Evolutionary conservation across 2,888 invertebrate species (phyloP).

Genomic region (Agrotis ipsilon): DNA sequence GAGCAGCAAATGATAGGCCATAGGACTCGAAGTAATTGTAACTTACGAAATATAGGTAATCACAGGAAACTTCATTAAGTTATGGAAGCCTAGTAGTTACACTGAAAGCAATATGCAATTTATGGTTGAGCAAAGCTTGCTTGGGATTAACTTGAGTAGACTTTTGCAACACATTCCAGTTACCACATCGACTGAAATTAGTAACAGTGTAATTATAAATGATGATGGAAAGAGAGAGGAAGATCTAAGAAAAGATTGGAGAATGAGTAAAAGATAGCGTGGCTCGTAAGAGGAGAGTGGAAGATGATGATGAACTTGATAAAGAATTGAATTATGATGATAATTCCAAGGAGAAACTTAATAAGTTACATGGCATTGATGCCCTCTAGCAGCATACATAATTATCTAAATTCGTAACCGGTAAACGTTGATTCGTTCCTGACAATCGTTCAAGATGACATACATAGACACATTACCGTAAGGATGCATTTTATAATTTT

Average conservation of each 20-base stretch:
- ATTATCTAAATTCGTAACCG: too few relatives aligned
- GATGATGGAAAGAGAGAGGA: not conserved
- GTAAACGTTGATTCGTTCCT: not conserved
- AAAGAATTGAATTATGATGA: too few relatives aligned
- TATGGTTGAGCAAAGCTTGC: conserved; percentile 22
- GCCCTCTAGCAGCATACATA: too few relatives aligned
- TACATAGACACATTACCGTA: not conserved
- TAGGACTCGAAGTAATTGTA: not conserved
- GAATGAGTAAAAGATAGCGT: too few relatives aligned
- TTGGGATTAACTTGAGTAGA: not conserved
- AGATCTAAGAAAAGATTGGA: not conserved
- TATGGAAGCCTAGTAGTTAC: not conserved
- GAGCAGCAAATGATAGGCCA: conserved; percentile 3
- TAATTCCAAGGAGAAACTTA: too few relatives aligned
- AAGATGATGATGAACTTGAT: too few relatives aligned
- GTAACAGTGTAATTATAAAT: not conserved
- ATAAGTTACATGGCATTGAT: too few relatives aligned
- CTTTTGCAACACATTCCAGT: conserved; percentile 10
- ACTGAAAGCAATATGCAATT: conserved; percentile 22
- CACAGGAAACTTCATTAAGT: conserved; percentile 24
- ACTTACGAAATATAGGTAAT: conserved; percentile 36
- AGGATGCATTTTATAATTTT: not conserved
- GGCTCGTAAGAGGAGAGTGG: too few relatives aligned
- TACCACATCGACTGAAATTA: not conserved
- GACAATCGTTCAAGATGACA: not conserved